phyloP scores from a whole-genome alignment of 2,113 vertebrate genomes.

The Hemibates koningsi region DNA sequence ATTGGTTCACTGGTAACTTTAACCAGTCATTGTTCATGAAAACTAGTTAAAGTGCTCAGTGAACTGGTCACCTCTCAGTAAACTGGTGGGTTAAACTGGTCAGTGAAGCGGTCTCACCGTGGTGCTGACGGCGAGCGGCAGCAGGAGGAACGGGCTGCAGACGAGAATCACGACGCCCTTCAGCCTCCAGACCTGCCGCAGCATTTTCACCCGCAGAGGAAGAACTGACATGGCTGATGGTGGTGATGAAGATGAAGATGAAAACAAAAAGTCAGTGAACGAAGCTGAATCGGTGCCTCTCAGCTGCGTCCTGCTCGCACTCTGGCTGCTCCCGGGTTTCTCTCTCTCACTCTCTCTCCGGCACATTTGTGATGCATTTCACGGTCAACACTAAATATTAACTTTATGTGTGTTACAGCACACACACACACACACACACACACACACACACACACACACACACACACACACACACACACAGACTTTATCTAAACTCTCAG shows the following conservation, averaged over 20 bases:
- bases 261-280: not conserved
- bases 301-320: not conserved
- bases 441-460: not conserved
- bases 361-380: conserved; percentile 25
- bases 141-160: conserved; percentile 76
- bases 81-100: not conserved
- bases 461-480: not conserved
- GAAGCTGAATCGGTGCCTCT: fast-evolving
- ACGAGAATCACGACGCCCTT: conserved; percentile 67
- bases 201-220: conserved; percentile 37
- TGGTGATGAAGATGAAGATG: not conserved
- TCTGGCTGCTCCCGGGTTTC: not conserved
- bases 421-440: not conserved
- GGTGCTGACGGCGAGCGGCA: conserved; percentile 75
- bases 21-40: not conserved
- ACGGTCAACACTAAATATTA: conserved; percentile 46
- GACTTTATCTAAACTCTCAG: not conserved
- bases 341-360: not conserved
- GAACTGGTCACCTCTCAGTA: not conserved
- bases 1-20: not conserved
- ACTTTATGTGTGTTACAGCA: not conserved
- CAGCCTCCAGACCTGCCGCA: conserved; percentile 56
- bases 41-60: not conserved
- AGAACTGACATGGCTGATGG: conserved; percentile 33
- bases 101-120: conserved; percentile 64